phyloP scores from a whole-genome alignment of 2,113 vertebrate species.

The Boulengeromyrus knoepffleri region DNA sequence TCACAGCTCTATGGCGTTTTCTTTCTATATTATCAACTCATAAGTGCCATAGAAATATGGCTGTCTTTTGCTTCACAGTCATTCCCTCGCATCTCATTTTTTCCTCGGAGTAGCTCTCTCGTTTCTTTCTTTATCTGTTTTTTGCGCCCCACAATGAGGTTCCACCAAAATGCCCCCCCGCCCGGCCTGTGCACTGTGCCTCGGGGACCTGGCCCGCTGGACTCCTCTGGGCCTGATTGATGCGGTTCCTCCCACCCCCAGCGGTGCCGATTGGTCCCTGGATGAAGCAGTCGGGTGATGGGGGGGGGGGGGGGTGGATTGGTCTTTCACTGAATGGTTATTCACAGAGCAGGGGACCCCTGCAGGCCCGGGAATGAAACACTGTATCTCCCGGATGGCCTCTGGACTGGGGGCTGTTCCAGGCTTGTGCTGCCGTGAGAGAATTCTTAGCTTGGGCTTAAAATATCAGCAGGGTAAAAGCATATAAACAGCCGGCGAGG shows the following conservation, averaged over 20 bases:
- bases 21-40: neutral
- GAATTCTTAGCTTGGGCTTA: neutral
- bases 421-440: neutral
- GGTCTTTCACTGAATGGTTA: neutral
- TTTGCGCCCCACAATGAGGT: neutral
- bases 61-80: neutral
- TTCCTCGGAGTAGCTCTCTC: neutral
- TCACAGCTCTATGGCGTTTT: neutral
- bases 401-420: neutral
- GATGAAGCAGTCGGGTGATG: neutral
- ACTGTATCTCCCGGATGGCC: neutral
- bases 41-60: neutral
- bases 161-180: neutral
- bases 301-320: neutral
- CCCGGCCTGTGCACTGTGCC: neutral
- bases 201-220: neutral
- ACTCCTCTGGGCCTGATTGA: neutral
- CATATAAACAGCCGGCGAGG: neutral
- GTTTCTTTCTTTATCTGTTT: neutral
- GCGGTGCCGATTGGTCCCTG: neutral
- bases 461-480: neutral
- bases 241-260: neutral
- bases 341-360: neutral
- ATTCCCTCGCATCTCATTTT: neutral
- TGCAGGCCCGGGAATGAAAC: neutral